A percentile compares a stretch with the other conserved stretches of the same genome.
These are phyloP conservation scores for Whitmania pigra DNA, from an alignment of 1,140 invertebrate species.

Conservation along the genomic window DNA sequence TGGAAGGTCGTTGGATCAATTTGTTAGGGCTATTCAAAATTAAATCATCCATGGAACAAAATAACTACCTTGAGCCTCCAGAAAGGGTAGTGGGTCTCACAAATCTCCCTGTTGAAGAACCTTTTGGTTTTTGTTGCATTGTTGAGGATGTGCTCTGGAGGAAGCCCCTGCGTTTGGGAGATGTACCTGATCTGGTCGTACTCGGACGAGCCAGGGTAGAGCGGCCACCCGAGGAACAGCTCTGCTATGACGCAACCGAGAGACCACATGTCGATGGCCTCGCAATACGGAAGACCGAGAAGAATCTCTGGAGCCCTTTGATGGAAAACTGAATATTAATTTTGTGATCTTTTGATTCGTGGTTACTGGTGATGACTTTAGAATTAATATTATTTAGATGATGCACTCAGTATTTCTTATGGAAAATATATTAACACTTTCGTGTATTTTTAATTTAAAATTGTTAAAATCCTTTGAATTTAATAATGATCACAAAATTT, in stretches of 20 bases:
- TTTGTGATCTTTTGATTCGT: too few relatives aligned
- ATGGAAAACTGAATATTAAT: conserved; percentile 14
- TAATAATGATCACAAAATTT: too few relatives aligned
- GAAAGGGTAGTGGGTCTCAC: conserved; percentile 89
- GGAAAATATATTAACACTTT: neutral
- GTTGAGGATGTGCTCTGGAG: conserved; percentile 96
- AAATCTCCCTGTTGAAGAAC: conserved; percentile 87
- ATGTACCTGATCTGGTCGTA: conserved; percentile 94
- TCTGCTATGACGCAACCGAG: conserved; percentile 98
- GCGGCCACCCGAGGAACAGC: conserved; percentile 95
- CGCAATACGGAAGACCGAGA: conserved; percentile 90
- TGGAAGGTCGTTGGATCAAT: neutral
- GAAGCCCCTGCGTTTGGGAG: conserved; percentile 79
- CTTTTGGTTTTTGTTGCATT: conserved; percentile 94
- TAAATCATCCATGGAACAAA: neutral
- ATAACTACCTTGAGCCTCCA: conserved; percentile 71
- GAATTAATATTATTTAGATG: neutral
- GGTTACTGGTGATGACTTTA: too few relatives aligned
- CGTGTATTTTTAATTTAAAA: too few relatives aligned
- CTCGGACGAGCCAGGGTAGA: conserved; percentile 97
- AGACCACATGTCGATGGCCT: conserved; percentile 99
- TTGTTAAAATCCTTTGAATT: too few relatives aligned
- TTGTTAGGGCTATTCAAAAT: neutral
- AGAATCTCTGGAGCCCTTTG: conserved; percentile 92
- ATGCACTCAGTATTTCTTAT: neutral